Base-by-base conservation (phyloP, 2,113 vertebrate species). In the Micronycteris hirsuta region DNA sequence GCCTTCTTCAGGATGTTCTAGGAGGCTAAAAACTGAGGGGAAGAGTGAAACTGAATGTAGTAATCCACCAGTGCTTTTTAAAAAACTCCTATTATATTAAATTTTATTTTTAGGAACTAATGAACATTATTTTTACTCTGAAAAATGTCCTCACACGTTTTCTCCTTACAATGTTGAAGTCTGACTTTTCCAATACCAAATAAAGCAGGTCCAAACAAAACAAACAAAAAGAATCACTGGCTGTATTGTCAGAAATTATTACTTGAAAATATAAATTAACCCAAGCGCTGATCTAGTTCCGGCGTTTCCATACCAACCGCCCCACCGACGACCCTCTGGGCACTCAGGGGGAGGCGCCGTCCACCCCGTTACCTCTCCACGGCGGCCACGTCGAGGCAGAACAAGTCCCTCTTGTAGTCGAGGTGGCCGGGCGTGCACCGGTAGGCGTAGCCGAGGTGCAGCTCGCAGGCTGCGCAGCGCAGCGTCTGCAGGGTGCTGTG, bases 361-460 rank as follows among this genome's bases (percentile, higher is more conserved):
- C 12, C 28, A 4, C 28, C 58, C 58, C 11, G 26, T 63, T 63
- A 63, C 98, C 98, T 98, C 93, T 98, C 98, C 73, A 98, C 47
- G 11, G 98, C 96, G 68, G 97, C 97, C 24, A 98, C 16, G 3
- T 0, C 95, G 95, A 98, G 98, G 96, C 98, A 99, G 92, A 98
- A 99, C 82, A 99, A 80, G 94, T 98, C 97, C 78, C 98, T 96
- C 97, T 98, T 99, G 82, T 98, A 98, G 70, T 99, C 98, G 0
- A 98, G 98, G 43, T 96, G 88, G 82, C 82, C 98, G 43, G 98
- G 98, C 4, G 98, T 98, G 71, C 98, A 98, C 24, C 80, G 98
- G 58, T 98, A 99, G 41, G 98, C 80, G 20, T 24, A 97, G 90
- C 98, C 98, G 0, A 99, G 98, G 0, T 1, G 81, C 41, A 61